Base-by-base conservation (phyloP, 2,888 invertebrate genomes). In the Pemphredon lugubris region DNA sequence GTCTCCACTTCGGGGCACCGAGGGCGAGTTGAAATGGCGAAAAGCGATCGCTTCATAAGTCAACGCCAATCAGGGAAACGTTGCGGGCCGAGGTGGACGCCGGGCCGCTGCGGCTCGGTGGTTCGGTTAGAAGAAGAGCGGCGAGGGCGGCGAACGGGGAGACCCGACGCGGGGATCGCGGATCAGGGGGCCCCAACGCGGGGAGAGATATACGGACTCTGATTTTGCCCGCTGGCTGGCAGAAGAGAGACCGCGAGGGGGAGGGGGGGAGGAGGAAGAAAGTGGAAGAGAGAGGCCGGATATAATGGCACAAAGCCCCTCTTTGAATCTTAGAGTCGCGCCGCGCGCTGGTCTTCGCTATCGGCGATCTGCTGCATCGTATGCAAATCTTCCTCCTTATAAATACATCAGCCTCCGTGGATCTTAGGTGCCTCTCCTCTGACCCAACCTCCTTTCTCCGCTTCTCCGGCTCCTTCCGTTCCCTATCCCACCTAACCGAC, bases 371-470 rank as follows among this genome's bases (percentile, higher is more conserved):
- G 80, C 83, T 83, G 84, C 85, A 88, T 89, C 89, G 87, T 86
- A 89, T 89, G 89, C 89, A 89, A 89, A 89, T 89, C 87, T 85
- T 78, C 82, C 85, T 89, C 86, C 88, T 89, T 89, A 89, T 89
- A 89, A 89, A 89, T 89, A 89, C 88, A 89, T 89, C 89, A 89
- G 89, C 81, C 86, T 86, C 85, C 84, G 78, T 79, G 81, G 83
- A 87, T 88, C 88, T 87, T 82, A 81, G 84, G 84, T 83, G 85
- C 78, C 83, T 82, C 75, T 65, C 78, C 83, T 82, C 75, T 65
- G 71, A 66, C 70, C 71, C 66, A 70, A 54, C 82, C 75, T 64
- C 44, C 69, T 60, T 63, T 70, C 53, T 66, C 40, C 40, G 32
- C 21, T 50, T 50, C 48, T 63, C 45, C 48, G 65, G 57, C 26